phyloP scores from a whole-genome alignment of 2,113 vertebrate species.

The Eolophus roseicapilla region DNA sequence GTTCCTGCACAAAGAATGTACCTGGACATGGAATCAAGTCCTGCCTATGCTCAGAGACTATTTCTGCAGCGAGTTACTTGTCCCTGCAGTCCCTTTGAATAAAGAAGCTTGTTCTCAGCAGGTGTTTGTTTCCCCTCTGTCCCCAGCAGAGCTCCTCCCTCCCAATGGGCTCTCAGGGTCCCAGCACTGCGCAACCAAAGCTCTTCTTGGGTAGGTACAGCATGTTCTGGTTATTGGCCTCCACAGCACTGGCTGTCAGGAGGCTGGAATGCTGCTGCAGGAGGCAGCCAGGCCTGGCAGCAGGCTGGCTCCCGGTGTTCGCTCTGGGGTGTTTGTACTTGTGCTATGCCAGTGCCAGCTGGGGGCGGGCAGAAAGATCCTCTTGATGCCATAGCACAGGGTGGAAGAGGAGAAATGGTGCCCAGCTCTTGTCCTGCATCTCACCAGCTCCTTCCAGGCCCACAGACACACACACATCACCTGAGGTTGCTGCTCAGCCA shows the following conservation, averaged over 20 bases:
- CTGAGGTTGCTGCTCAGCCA: neutral
- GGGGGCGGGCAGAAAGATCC: neutral
- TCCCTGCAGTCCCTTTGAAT: neutral
- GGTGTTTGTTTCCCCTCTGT: neutral
- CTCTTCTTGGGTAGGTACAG: neutral
- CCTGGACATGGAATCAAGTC: neutral
- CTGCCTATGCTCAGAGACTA: neutral
- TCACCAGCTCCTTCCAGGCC: neutral
- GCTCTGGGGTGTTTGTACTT: neutral
- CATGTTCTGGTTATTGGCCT: neutral
- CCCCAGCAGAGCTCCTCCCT: neutral
- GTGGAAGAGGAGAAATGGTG: neutral
- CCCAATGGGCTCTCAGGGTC: fast-evolving
- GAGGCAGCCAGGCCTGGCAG: neutral
- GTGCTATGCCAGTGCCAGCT: neutral
- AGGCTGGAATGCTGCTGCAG: neutral
- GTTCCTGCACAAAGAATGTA: neutral
- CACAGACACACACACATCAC: neutral
- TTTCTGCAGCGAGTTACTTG: neutral
- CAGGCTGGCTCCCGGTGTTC: fast-evolving
- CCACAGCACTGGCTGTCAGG: neutral
- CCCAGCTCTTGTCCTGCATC: neutral
- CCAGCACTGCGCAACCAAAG: neutral
- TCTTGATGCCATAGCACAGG: neutral
- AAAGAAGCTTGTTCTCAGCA: neutral